phyloP scores from a whole-genome alignment of 23 tunicate genomes.

The Oikopleura dioica region DNA sequence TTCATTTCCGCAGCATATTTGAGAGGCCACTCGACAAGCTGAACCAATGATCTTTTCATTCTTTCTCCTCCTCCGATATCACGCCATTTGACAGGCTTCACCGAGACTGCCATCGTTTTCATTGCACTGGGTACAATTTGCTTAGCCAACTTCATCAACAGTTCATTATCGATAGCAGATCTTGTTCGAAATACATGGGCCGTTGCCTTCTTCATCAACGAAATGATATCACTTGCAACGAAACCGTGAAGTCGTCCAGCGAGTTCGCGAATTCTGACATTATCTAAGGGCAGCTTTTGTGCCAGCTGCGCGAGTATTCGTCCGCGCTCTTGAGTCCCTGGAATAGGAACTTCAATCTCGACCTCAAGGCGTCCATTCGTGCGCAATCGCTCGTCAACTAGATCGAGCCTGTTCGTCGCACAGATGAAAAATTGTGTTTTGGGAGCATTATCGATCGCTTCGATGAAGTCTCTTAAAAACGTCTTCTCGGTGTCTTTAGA shows the following conservation, averaged over 20 bases:
- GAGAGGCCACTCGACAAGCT: slow-evolving; percentile 78
- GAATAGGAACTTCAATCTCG: neutral
- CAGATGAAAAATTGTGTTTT: neutral
- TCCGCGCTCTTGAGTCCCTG: neutral
- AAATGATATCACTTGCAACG: neutral
- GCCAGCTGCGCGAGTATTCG: neutral
- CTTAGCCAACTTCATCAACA: slow-evolving; percentile 30
- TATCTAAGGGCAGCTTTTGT: neutral
- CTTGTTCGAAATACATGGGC: too few species aligned
- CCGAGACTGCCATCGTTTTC: slow-evolving; percentile 5
- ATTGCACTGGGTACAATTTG: slow-evolving; percentile 61
- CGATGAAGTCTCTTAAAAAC: neutral
- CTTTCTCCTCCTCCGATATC: slow-evolving; percentile 5
- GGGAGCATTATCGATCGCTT: neutral
- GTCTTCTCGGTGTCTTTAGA: neutral
- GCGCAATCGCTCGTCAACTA: neutral
- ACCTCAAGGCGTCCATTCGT: neutral
- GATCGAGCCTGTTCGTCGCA: neutral
- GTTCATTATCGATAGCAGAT: neutral
- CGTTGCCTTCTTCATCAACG: neutral
- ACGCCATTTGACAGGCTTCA: neutral
- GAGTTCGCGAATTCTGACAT: neutral
- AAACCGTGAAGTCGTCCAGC: slow-evolving; percentile 2
- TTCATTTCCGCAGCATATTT: slow-evolving; percentile 42
- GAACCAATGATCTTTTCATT: slow-evolving; percentile 29